Conservation (phyloP, 37 sponge, comb jelly and placozoan species). For the Aplysina aerophoba region DNA sequence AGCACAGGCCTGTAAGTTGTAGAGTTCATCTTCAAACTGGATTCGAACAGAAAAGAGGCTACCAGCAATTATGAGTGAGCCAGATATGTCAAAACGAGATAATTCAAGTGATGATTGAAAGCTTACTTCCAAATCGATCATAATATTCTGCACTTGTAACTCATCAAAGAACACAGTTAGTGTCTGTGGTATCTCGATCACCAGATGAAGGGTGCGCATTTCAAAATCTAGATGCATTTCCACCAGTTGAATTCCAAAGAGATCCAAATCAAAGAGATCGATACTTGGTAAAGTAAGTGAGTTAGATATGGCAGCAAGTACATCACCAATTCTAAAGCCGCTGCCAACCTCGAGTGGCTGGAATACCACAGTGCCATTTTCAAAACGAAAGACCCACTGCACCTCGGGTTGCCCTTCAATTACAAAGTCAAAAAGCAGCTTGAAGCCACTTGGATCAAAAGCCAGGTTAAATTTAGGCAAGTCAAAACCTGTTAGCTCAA, state of each 20-base stretch:
- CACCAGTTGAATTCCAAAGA: not conserved
- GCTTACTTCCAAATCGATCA: not conserved
- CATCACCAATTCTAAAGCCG: not conserved
- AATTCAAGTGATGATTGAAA: not conserved
- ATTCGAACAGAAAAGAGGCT: not conserved
- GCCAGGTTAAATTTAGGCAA: no score
- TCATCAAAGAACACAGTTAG: not conserved
- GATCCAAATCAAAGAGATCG: conserved; percentile 5
- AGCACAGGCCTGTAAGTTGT: conserved; percentile 9
- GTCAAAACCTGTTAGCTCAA: no score
- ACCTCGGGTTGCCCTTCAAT: no score
- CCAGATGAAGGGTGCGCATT: not conserved
- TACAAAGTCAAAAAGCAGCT: no score
- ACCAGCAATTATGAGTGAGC: not conserved
- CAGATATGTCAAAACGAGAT: not conserved
- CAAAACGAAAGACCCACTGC: no score
- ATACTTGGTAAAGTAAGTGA: not conserved
- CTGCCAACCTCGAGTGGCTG: not conserved
- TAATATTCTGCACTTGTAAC: not conserved
- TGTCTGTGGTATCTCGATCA: not conserved
- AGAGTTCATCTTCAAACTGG: not conserved
- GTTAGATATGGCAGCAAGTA: not conserved
- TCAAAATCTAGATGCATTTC: conserved; percentile 3
- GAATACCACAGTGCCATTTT: not conserved
- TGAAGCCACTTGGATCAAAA: no score